phyloP scores from a whole-genome alignment of 2,888 invertebrate genomes.

The Bursaphelenchus okinawaensis region DNA sequence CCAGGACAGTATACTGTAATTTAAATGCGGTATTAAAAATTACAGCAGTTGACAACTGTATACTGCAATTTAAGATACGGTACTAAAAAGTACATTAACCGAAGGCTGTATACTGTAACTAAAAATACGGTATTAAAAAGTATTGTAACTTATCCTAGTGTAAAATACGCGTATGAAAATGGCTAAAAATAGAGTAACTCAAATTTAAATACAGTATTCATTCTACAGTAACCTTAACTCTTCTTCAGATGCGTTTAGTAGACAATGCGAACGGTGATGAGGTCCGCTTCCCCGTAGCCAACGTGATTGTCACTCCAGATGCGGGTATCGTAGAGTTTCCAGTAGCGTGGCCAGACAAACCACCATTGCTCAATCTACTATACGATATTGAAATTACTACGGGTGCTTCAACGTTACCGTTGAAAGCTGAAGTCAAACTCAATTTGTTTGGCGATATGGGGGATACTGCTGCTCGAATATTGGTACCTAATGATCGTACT shows the following conservation, averaged over 20 bases:
- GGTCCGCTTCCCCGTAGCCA: conserved; percentile 37
- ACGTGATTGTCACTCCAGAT: conserved; percentile 13
- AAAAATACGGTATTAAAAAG: no score
- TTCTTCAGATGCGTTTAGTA: conserved; percentile 38
- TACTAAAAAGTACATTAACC: no score
- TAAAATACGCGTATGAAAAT: no score
- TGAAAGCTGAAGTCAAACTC: conserved; percentile 18
- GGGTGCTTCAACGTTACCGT: conserved; percentile 13
- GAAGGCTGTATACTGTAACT: no score
- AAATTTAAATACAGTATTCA: no score
- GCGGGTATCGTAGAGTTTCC: conserved; percentile 56
- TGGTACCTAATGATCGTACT: neutral
- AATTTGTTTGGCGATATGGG: conserved; percentile 27
- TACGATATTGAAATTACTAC: conserved; percentile 27
- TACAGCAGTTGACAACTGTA: no score
- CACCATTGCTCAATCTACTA: conserved; percentile 27
- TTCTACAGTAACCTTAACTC: conserved; percentile 1
- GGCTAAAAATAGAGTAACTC: no score
- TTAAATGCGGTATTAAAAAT: no score
- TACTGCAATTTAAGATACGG: no score
- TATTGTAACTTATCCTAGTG: no score
- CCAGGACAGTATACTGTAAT: no score
- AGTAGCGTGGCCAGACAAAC: conserved; percentile 59
- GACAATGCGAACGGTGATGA: conserved; percentile 43
- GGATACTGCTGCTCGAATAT: conserved; percentile 25